Evolutionary conservation across 2,797 vertebrate species (phyloP).

Genomic region (Platalea minor): DNA sequence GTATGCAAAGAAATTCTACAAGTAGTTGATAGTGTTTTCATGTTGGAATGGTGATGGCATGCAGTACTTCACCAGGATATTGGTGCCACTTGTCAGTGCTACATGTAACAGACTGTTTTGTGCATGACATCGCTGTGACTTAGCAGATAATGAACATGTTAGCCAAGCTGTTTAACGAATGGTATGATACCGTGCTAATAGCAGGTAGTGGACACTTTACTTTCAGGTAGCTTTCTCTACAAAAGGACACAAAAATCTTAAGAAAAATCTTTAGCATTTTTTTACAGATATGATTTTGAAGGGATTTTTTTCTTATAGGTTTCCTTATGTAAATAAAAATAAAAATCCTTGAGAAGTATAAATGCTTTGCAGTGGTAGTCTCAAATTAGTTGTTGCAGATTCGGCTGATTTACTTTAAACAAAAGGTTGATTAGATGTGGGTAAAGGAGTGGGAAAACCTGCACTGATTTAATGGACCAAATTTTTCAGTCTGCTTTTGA

Average conservation of each 20-base stretch:
- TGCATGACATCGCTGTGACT: background rate
- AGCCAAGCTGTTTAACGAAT: background rate
- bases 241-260: background rate
- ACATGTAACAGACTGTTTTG: accelerated
- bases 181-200: background rate
- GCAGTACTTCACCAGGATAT: background rate
- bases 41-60: background rate
- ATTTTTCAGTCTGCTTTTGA: background rate
- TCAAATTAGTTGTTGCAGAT: background rate
- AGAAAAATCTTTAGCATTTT: background rate
- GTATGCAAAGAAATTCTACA: background rate
- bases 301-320: background rate
- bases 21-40: background rate
- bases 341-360: background rate
- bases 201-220: background rate
- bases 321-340: background rate
- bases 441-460: background rate
- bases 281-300: background rate
- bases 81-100: background rate
- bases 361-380: background rate
- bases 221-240: background rate
- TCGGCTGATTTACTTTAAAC: background rate
- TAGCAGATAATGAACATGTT: background rate
- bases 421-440: background rate
- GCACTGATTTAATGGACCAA: background rate